A percentile compares a stretch with the other conserved stretches of the same genome.
Conservation (phyloP, 2,888 invertebrate genomes). For the Perizoma affinitatum region DNA sequence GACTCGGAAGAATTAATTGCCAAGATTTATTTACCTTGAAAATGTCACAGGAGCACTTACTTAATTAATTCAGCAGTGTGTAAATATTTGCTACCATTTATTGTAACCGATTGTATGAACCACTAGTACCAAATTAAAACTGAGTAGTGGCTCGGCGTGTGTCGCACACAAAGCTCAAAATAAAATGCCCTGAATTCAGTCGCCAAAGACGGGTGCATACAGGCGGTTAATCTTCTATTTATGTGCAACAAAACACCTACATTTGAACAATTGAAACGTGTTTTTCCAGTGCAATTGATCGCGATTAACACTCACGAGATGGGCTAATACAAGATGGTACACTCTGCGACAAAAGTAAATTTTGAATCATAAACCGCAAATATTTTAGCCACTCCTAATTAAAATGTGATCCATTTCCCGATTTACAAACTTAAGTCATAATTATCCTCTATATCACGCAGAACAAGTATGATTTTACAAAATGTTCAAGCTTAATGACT, state of each 20-base stretch:
- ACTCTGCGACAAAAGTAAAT: constrained; percentile 16
- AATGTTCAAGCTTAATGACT: too few species aligned
- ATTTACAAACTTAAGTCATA: too few species aligned
- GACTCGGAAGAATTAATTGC: background rate
- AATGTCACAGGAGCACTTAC: constrained; percentile 4
- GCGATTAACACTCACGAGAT: constrained; percentile 55
- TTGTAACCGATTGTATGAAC: constrained; percentile 10
- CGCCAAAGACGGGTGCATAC: constrained; percentile 23
- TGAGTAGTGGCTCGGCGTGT: constrained; percentile 26
- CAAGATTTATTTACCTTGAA: too few species aligned
- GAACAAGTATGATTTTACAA: too few species aligned
- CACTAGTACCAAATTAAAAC: constrained; percentile 22
- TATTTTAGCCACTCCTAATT: too few species aligned
- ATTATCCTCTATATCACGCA: too few species aligned
- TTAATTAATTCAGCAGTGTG: background rate
- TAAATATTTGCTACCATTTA: background rate
- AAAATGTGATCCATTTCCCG: too few species aligned
- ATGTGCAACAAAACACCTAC: constrained; percentile 32
- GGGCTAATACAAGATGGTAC: constrained; percentile 49
- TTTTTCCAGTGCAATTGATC: constrained; percentile 42
- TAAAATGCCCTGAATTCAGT: constrained; percentile 36
- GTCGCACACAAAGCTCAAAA: constrained; percentile 34
- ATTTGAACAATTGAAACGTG: constrained; percentile 42
- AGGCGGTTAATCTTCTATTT: constrained; percentile 26
- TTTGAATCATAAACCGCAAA: background rate